phyloP scores from a whole-genome alignment of 1,140 invertebrate species.

The Phortica variegata region DNA sequence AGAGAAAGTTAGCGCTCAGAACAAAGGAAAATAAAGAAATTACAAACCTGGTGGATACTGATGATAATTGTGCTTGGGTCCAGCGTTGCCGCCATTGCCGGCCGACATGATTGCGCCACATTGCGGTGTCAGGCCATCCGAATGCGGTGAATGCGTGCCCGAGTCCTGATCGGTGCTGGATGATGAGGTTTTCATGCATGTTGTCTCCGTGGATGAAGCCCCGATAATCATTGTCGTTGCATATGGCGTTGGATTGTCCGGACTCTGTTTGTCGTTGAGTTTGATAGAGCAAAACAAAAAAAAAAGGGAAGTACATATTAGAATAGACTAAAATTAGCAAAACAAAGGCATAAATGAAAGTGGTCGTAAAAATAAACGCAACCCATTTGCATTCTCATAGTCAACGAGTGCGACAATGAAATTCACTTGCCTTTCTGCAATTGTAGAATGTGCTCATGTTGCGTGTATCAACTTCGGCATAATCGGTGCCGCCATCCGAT shows the following conservation, averaged over 20 bases:
- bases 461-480: slow-evolving; percentile 75
- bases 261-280: too few relatives aligned
- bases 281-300: slow-evolving; percentile 2
- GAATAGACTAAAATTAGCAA: neutral
- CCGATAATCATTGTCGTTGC: slow-evolving; percentile 74
- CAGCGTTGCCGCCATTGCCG: slow-evolving; percentile 19
- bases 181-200: slow-evolving; percentile 58
- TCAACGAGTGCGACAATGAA: neutral
- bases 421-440: slow-evolving; percentile 49
- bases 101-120: too few relatives aligned
- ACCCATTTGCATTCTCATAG: neutral
- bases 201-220: slow-evolving; percentile 59
- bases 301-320: neutral
- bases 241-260: slow-evolving; percentile 76
- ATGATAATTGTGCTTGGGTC: slow-evolving; percentile 58
- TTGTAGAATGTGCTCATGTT: slow-evolving; percentile 80
- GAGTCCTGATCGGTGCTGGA: slow-evolving; percentile 59
- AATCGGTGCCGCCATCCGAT: slow-evolving; percentile 65
- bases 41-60: slow-evolving; percentile 58
- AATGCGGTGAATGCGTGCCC: slow-evolving; percentile 59
- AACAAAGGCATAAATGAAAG: too few relatives aligned
- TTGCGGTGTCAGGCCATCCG: slow-evolving; percentile 36
- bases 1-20: too few relatives aligned
- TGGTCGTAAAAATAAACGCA: too few relatives aligned
- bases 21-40: neutral